Conservation (phyloP, 2,888 invertebrate genomes). For the Helicoverpa assulta region DNA sequence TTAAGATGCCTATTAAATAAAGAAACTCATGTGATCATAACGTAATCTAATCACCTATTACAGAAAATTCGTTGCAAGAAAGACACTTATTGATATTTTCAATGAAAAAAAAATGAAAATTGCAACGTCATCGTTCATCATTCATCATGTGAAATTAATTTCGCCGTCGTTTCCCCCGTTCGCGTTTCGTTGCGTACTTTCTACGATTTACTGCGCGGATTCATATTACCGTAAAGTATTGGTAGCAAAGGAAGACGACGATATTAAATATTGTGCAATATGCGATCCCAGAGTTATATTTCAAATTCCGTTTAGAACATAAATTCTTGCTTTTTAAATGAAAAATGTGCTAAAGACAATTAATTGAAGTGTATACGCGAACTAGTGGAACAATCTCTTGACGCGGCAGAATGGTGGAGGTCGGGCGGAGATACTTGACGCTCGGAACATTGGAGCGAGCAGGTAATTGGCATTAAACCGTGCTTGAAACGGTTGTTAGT, state of each 20-base stretch:
- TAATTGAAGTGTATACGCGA: constrained; percentile 56
- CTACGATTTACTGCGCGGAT: constrained; percentile 83
- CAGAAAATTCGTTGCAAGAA: constrained; percentile 66
- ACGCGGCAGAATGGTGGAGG: constrained; percentile 55
- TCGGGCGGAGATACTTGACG: constrained; percentile 74
- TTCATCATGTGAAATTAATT: constrained; percentile 89
- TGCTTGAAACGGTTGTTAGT: constrained; percentile 78
- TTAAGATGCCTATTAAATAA: neutral
- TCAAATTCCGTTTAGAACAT: constrained; percentile 52
- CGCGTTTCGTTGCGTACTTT: constrained; percentile 78
- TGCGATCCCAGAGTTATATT: constrained; percentile 37
- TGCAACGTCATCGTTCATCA: constrained; percentile 87
- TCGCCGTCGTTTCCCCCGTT: constrained; percentile 76
- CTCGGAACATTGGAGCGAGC: constrained; percentile 77
- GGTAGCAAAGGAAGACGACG: constrained; percentile 69
- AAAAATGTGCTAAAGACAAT: constrained; percentile 41
- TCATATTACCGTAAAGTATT: constrained; percentile 80
- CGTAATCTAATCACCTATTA: constrained; percentile 47
- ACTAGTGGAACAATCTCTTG: constrained; percentile 67
- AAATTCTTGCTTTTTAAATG: constrained; percentile 45
- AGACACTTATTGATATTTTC: constrained; percentile 68
- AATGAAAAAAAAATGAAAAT: constrained; percentile 80
- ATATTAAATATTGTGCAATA: constrained; percentile 77
- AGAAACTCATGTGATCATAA: constrained; percentile 5
- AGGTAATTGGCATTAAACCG: constrained; percentile 85